phyloP scores from a whole-genome alignment of 35 echinoderm and acorn worm species.

The Stichopus chloronotus region DNA sequence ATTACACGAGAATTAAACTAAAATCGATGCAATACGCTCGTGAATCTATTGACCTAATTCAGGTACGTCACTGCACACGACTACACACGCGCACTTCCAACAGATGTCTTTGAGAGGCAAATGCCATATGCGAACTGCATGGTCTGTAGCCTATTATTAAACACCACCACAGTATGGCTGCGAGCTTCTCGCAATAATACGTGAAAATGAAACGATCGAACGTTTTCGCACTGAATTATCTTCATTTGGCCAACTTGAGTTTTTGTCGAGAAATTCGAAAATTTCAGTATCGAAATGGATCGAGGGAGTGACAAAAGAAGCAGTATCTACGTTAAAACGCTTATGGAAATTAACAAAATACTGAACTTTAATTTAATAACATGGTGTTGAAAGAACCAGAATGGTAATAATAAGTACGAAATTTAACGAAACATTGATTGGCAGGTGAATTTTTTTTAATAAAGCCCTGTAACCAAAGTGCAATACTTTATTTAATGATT shows the following conservation, averaged over 20 bases:
- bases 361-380: neutral
- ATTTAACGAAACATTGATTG: neutral
- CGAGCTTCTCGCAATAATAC: neutral
- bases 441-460: neutral
- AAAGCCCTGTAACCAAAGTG: neutral
- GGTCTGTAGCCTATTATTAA: neutral
- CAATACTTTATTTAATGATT: neutral
- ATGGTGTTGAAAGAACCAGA: neutral
- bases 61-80: neutral
- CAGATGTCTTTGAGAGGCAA: neutral
- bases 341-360: neutral
- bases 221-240: neutral
- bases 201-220: neutral
- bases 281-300: neutral
- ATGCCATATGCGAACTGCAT: neutral
- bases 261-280: neutral
- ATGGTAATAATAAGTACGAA: neutral
- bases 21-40: neutral
- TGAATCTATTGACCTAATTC: neutral
- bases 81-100: too few relatives aligned
- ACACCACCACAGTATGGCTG: neutral
- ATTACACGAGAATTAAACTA: neutral
- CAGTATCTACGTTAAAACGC: neutral
- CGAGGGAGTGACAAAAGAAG: neutral
- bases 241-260: neutral